Evolutionary conservation across 1,140 invertebrate species (phyloP).

Genomic region (Diorhabda carinulata): DNA sequence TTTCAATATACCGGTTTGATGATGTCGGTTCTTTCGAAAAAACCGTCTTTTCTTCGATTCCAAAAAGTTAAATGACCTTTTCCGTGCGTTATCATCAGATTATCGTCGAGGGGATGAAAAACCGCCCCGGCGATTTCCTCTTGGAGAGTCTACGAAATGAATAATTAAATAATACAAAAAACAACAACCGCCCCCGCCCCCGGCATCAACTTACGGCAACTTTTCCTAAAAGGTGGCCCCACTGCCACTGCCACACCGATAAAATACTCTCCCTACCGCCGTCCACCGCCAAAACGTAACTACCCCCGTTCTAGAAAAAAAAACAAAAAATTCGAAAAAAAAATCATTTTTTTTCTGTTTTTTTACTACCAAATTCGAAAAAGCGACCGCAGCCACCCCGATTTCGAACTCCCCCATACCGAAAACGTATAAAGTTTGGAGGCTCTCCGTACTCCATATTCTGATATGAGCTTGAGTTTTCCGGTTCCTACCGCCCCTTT

Average conservation of each 20-base stretch:
- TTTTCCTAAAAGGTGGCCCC: conserved; percentile 83
- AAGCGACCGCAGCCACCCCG: conserved; percentile 83
- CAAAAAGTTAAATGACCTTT: conserved; percentile 91
- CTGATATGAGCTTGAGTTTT: conserved; percentile 88
- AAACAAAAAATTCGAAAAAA: neutral
- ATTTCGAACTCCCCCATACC: conserved; percentile 88
- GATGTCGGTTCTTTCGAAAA: conserved; percentile 83
- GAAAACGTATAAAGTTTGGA: conserved; percentile 88
- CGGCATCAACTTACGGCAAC: conserved; percentile 66
- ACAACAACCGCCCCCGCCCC: too few species aligned
- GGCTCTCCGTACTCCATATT: conserved; percentile 89
- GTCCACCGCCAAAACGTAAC: conserved; percentile 81
- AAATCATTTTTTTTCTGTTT: neutral
- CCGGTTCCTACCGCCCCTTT: conserved; percentile 73
- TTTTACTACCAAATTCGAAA: conserved; percentile 75
- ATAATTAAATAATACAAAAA: too few species aligned
- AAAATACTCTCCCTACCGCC: conserved; percentile 80
- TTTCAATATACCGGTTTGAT: conserved; percentile 64
- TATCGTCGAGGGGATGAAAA: conserved; percentile 91
- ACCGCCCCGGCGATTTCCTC: conserved; percentile 85
- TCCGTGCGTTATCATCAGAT: conserved; percentile 88
- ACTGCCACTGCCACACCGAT: conserved; percentile 87
- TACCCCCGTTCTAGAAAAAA: conserved; percentile 73
- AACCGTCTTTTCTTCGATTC: conserved; percentile 83
- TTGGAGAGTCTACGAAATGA: conserved; percentile 66